A percentile compares a stretch with the other conserved stretches of the same genome.
Conservation (phyloP, 2,888 invertebrate genomes). For the Drosophila prolongata region DNA sequence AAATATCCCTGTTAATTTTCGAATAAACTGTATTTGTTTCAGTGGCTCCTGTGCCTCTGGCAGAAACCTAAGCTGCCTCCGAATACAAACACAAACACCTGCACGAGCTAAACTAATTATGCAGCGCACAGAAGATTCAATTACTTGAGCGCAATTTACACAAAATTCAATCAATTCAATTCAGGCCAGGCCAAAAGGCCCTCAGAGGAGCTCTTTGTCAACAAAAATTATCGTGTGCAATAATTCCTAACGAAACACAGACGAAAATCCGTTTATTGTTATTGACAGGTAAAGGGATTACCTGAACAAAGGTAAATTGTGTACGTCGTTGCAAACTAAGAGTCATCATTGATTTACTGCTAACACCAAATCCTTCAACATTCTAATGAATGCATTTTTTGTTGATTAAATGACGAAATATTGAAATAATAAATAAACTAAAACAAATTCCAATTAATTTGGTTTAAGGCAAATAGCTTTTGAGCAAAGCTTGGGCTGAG, state of each 20-base stretch:
- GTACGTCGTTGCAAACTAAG: background rate
- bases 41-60: background rate
- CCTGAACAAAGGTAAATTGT: too few species aligned
- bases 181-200: conserved; percentile 14
- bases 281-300: conserved; percentile 19
- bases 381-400: background rate
- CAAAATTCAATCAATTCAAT: conserved; percentile 47
- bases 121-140: conserved; percentile 15
- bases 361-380: background rate
- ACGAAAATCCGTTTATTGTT: background rate
- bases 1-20: conserved; percentile 8
- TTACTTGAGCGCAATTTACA: conserved; percentile 27
- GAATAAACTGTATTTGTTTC: background rate
- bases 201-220: conserved; percentile 25
- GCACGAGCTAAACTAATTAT: conserved; percentile 40
- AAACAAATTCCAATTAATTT: background rate
- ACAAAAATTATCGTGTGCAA: conserved; percentile 36
- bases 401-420: background rate
- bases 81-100: conserved; percentile 17
- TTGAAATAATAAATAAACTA: background rate
- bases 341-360: background rate
- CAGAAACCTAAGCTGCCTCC: background rate
- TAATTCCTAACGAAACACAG: conserved; percentile 12
- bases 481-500: background rate
- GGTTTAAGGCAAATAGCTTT: conserved; percentile 16